Evolutionary conservation across 1,140 invertebrate genomes (phyloP).

Genomic region (Sinonovacula constricta): DNA sequence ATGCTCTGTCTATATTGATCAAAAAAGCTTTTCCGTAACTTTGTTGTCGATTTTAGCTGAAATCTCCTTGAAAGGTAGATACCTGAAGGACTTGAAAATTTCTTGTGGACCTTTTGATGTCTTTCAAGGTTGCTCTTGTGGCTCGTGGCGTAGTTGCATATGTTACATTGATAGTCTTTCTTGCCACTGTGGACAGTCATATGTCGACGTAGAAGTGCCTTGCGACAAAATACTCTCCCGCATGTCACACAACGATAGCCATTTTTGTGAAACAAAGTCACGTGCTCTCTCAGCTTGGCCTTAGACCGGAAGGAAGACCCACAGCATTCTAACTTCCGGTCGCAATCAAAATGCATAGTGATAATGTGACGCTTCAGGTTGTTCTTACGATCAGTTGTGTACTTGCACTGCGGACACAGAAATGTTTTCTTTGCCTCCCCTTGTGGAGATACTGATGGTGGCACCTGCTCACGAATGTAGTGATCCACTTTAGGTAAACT

Average conservation of each 20-base stretch:
- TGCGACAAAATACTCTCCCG: slow-evolving; percentile 77
- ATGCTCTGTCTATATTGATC: neutral
- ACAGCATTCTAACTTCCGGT: slow-evolving; percentile 77
- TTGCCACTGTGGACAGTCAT: slow-evolving; percentile 78
- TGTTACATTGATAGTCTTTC: slow-evolving; percentile 78
- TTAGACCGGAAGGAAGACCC: slow-evolving; percentile 77
- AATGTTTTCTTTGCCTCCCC: slow-evolving; percentile 64
- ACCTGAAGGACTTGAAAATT: neutral
- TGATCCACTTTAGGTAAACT: too few species aligned
- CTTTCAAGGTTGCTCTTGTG: slow-evolving; percentile 80
- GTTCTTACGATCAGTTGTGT: slow-evolving; percentile 78
- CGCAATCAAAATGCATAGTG: slow-evolving; percentile 78
- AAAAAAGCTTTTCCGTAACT: neutral
- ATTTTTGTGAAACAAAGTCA: slow-evolving; percentile 74
- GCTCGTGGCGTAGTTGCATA: slow-evolving; percentile 79
- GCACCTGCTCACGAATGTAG: too few species aligned
- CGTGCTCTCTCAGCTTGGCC: slow-evolving; percentile 77
- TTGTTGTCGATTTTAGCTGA: neutral
- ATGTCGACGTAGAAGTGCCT: slow-evolving; percentile 80
- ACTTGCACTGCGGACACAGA: slow-evolving; percentile 76
- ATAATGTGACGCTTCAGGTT: slow-evolving; percentile 79
- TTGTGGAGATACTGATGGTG: neutral
- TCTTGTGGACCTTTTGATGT: slow-evolving; percentile 73
- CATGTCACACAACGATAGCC: slow-evolving; percentile 79
- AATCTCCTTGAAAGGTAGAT: neutral